phyloP scores from a whole-genome alignment of 2,888 invertebrate species.

The Pristionchus exspectatus region DNA sequence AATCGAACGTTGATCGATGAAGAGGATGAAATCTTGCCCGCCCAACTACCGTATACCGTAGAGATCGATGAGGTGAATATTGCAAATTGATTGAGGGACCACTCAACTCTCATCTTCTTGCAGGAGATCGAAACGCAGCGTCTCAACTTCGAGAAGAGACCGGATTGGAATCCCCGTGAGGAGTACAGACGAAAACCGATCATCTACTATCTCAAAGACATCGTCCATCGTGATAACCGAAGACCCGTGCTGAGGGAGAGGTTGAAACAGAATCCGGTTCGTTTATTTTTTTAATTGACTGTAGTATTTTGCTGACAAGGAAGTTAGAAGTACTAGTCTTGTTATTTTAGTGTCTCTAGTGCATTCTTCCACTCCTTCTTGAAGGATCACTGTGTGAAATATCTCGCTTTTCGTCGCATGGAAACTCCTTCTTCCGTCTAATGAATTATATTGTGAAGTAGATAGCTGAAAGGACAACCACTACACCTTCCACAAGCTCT shows the following conservation, averaged over 20 bases:
- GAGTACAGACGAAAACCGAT: background rate
- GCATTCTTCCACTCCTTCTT: background rate
- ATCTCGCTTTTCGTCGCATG: background rate
- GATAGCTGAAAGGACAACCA: background rate
- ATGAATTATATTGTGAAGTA: background rate
- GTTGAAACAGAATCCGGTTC: background rate
- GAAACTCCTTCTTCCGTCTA: conserved; percentile 15
- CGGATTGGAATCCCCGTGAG: background rate
- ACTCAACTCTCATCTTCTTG: background rate
- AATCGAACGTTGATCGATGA: conserved; percentile 26
- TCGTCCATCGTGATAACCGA: background rate
- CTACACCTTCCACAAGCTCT: background rate
- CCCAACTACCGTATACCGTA: conserved; percentile 9
- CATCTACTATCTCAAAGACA: background rate
- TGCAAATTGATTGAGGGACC: too few relatives aligned
- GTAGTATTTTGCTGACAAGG: background rate
- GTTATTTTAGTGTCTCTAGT: background rate
- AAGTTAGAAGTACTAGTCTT: background rate
- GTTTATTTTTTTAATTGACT: background rate
- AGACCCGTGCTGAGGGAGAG: conserved; percentile 24
- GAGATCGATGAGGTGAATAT: conserved; percentile 2
- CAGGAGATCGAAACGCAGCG: background rate
- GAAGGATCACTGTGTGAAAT: background rate
- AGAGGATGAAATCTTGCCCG: background rate
- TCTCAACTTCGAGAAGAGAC: background rate